phyloP scores from a whole-genome alignment of 92 coral and sea anemone species.

The Heteractis magnifica region DNA sequence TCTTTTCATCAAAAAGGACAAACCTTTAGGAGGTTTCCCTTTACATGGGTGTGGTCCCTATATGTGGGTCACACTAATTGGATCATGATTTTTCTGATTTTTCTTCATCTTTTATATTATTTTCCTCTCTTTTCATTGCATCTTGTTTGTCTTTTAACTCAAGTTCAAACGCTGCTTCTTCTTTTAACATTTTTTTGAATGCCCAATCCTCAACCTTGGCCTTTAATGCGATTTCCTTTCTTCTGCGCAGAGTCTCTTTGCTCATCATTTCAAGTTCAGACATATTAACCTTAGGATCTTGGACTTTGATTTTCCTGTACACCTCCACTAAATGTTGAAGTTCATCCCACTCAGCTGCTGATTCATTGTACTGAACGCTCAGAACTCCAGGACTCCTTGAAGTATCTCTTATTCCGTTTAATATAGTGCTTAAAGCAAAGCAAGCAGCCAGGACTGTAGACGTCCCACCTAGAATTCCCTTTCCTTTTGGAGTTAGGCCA shows the following conservation, averaged over 20 bases:
- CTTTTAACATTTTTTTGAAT: conserved; percentile 20
- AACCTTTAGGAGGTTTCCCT: background rate
- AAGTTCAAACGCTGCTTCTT: conserved; percentile 15
- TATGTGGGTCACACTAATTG: background rate
- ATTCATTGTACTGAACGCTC: conserved; percentile 28
- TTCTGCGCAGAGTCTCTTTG: conserved; percentile 36
- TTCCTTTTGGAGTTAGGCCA: conserved; percentile 30
- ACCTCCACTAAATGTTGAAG: conserved; percentile 35
- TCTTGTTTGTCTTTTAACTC: conserved; percentile 19
- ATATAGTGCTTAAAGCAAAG: conserved; percentile 43
- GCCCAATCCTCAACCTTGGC: conserved; percentile 46
- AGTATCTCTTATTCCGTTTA: conserved; percentile 32
- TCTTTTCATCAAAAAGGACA: background rate
- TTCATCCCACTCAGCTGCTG: conserved; percentile 50
- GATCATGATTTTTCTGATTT: background rate
- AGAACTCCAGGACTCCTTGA: conserved; percentile 37
- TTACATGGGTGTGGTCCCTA: background rate
- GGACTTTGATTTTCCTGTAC: conserved; percentile 40
- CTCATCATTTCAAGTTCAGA: conserved; percentile 49
- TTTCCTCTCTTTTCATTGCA: background rate
- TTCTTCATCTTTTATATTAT: conserved; percentile 10
- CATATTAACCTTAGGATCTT: conserved; percentile 32
- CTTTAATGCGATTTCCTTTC: conserved; percentile 39
- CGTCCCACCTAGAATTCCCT: conserved; percentile 27
- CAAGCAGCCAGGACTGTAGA: conserved; percentile 41